phyloP scores from a whole-genome alignment of 2,888 invertebrate species.

The Acrocyrtus sp. region DNA sequence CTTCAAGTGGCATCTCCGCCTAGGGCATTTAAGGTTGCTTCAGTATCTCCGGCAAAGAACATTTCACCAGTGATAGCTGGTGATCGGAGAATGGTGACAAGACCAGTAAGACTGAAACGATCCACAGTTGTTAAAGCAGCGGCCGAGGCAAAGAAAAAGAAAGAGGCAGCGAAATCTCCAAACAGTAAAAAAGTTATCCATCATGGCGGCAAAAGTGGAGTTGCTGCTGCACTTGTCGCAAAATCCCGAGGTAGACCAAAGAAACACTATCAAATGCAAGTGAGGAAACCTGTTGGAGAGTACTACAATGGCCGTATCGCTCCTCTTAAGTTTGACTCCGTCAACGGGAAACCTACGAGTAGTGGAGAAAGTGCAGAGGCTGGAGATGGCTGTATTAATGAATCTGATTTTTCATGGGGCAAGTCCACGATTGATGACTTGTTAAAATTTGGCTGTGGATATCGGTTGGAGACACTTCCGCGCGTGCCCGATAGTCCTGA shows the following conservation, averaged over 20 bases:
- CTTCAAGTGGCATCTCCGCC: too few species aligned
- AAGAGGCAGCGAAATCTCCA: too few species aligned
- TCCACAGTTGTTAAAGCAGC: constrained; percentile 20
- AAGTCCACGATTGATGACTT: constrained; percentile 29
- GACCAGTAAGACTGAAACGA: constrained; percentile 38
- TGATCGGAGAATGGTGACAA: constrained; percentile 13
- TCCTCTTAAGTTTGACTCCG: too few species aligned
- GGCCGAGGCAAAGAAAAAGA: constrained; percentile 27
- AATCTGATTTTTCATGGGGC: constrained; percentile 14
- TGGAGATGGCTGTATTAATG: constrained; percentile 1
- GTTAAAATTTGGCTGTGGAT: constrained; percentile 24
- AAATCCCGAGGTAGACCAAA: constrained; percentile 36
- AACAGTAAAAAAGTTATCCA: constrained; percentile 14
- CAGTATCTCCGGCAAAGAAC: constrained; percentile 7
- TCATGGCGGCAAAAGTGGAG: constrained; percentile 2
- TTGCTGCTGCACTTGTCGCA: constrained; percentile 10
- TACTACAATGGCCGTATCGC: too few species aligned
- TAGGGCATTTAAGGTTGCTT: constrained; percentile 37
- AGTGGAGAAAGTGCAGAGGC: neutral
- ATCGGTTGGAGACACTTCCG: constrained; percentile 16
- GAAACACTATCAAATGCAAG: constrained; percentile 5
- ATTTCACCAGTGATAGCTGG: neutral
- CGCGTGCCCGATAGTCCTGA: constrained; percentile 7
- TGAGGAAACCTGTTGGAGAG: constrained; percentile 11
- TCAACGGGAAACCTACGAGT: too few species aligned